Conservation (phyloP, 2,113 vertebrate genomes). For the Fregetta grallaria region DNA sequence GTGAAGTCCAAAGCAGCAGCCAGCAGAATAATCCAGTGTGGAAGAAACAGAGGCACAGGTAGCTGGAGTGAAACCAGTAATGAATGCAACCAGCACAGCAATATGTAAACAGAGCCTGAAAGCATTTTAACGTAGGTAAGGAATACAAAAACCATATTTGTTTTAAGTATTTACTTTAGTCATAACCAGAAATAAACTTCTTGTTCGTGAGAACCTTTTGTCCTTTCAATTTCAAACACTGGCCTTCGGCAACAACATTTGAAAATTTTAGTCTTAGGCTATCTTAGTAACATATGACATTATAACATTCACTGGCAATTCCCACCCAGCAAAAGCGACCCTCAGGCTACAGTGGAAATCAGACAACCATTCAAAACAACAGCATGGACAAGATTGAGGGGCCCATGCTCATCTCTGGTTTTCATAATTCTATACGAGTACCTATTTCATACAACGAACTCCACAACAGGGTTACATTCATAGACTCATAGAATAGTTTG, state of each 20-base stretch:
- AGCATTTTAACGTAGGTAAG: not conserved
- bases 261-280: not conserved
- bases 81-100: not conserved
- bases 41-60: not conserved
- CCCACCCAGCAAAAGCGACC: not conserved
- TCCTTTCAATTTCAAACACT: not conserved
- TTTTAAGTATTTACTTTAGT: not conserved
- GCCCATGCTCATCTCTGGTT: not conserved
- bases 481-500: not conserved
- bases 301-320: not conserved
- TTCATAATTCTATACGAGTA: not conserved
- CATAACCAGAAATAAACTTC: not conserved
- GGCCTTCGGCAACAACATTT: not conserved
- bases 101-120: not conserved
- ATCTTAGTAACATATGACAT: not conserved
- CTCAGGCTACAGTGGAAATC: not conserved
- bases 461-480: not conserved
- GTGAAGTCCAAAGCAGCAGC: not conserved
- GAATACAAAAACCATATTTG: fast-evolving
- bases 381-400: not conserved
- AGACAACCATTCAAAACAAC: not conserved
- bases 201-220: not conserved
- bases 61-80: not conserved
- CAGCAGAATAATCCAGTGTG: not conserved
- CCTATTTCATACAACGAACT: not conserved